Base-by-base conservation (phyloP, 2,888 invertebrate species). In the Sarcophaga variegata region DNA sequence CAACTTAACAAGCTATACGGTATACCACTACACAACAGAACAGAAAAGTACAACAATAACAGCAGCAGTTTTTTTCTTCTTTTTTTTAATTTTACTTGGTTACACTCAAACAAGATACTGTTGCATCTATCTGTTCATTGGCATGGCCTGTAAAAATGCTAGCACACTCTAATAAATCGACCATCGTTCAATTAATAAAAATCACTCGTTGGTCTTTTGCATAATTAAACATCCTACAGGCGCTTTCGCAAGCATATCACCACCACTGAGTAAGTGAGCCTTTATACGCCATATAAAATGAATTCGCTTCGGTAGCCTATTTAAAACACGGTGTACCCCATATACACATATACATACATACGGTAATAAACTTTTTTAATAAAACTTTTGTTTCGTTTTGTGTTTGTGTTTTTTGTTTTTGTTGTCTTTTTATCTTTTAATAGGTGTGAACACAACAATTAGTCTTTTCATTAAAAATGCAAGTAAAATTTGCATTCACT, bases 391-490 rank as follows among this genome's bases (percentile, higher is more conserved):
- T 2, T 60, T 71, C 22, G n/a, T 63, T 27, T n/a, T n/a, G 4
- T 22, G 49, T 49, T 72, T 76, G 22, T n/a, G 14, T 74, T 25
- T 64, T 76, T 45, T n/a, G 14, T 74, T 25, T 64, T 47, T 72
- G 27, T 49, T 37, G 4, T 17, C 54, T 54, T 64, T 80, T 80
- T 86, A 80, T 80, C 62, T 77, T 81, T 83, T 78, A 83, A 86
- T 75, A 86, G 86, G 86, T 86, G 86, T 86, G 86, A 86, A 86
- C 86, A 86, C 86, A 83, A 83, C 83, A 86, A 86, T 83, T 83
- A 86, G 81, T 86, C 74, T 77, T 66, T 78, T 64, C 81, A 83
- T 77, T 81, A 77, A 77, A 37, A 63, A 83, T 83, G 78, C 69
- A 83, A 67, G 25, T 66, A 75, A 54, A 54, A 71, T 66, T 72